phyloP scores from a whole-genome alignment of 1,140 invertebrate species.

The Alviniconcha marisindica region DNA sequence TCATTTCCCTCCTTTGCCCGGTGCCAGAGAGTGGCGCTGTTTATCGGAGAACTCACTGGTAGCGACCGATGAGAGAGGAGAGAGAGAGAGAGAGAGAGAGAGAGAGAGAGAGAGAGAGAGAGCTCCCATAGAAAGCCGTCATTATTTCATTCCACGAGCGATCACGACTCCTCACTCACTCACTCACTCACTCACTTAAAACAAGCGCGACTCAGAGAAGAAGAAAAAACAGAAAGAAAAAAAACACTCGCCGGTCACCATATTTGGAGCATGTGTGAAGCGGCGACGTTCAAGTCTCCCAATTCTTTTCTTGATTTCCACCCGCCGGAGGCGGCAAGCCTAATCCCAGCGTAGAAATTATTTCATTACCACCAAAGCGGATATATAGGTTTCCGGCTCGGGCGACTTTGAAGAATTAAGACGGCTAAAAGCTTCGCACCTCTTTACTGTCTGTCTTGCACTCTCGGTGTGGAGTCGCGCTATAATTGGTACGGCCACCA shows the following conservation, averaged over 20 bases:
- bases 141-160: not conserved
- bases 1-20: slow-evolving; percentile 5
- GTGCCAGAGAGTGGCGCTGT: not conserved
- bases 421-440: slow-evolving; percentile 16
- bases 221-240: not conserved
- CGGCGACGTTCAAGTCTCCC: no score
- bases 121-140: slow-evolving; percentile 2
- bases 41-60: slow-evolving; percentile 14
- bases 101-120: no score
- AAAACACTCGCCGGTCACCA: not conserved
- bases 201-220: not conserved
- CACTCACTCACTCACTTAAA: no score
- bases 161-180: no score
- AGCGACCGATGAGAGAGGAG: no score
- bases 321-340: no score
- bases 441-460: not conserved
- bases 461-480: not conserved
- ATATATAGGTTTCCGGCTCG: not conserved
- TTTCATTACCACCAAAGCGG: not conserved
- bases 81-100: no score
- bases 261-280: not conserved
- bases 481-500: no score
- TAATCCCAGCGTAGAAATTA: no score
- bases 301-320: no score
- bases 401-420: not conserved